phyloP scores from a whole-genome alignment of 1,140 invertebrate species.

The Drosophila takahashii region DNA sequence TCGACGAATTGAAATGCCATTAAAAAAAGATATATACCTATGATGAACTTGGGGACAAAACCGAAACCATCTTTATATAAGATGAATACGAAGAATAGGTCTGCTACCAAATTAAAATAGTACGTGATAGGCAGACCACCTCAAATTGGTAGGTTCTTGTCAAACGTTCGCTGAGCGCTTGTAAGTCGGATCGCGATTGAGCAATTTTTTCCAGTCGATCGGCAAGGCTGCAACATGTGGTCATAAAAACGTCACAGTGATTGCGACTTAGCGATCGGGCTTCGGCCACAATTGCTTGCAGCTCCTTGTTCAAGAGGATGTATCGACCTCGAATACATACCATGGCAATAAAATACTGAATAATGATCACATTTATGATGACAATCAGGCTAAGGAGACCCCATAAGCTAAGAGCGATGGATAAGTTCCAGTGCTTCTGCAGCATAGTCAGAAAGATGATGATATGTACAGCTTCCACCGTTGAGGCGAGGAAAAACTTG shows the following conservation, averaged over 20 bases:
- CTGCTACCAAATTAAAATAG: constrained; percentile 23
- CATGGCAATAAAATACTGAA: too few species aligned
- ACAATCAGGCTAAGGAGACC: background rate
- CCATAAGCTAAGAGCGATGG: background rate
- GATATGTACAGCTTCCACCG: too few species aligned
- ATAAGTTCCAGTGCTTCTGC: background rate
- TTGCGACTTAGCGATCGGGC: constrained; percentile 7
- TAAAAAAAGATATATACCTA: too few species aligned
- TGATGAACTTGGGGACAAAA: too few species aligned
- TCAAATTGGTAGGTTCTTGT: constrained; percentile 27
- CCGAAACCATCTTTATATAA: too few species aligned
- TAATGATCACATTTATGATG: constrained; percentile 36
- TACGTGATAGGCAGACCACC: constrained; percentile 14
- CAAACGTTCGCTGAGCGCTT: constrained; percentile 19
- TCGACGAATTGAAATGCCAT: constrained; percentile 27
- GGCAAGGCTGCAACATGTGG: constrained; percentile 45
- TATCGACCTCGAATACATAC: constrained; percentile 38
- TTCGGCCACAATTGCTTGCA: constrained; percentile 25
- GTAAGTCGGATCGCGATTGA: constrained; percentile 23
- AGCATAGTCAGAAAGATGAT: too few species aligned
- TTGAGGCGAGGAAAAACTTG: too few species aligned
- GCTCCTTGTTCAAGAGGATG: constrained; percentile 29
- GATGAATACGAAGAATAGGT: constrained; percentile 20
- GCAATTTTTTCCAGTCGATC: constrained; percentile 49
- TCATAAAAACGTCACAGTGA: constrained; percentile 10